A percentile compares a stretch with the other conserved stretches of the same genome.
These are phyloP conservation scores for Alcis repandata DNA, from an alignment of 2,888 invertebrate species.

Conservation along the genomic window DNA sequence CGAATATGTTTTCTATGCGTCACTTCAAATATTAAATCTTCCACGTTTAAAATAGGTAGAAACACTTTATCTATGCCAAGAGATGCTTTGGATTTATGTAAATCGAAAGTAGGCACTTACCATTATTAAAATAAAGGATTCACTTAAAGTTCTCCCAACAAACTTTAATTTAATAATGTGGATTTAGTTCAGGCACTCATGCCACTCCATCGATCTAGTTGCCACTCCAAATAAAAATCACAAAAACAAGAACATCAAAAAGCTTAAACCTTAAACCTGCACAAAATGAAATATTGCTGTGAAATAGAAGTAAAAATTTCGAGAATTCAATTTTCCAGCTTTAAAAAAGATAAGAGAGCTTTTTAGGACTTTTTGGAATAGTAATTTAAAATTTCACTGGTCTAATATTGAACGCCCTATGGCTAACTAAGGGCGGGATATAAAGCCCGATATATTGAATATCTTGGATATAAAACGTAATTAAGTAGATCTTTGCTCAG, in stretches of 20 bases:
- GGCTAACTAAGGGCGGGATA: constrained; percentile 5
- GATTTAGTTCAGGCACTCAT: background rate
- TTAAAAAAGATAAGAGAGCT: background rate
- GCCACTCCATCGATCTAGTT: too few species aligned
- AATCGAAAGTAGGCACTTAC: background rate
- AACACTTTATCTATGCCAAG: too few species aligned
- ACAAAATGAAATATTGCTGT: background rate
- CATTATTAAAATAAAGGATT: background rate
- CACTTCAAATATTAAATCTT: too few species aligned
- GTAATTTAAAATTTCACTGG: too few species aligned
- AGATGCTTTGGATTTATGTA: too few species aligned
- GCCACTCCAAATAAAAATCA: background rate
- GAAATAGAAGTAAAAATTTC: constrained; percentile 1
- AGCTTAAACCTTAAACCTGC: background rate
- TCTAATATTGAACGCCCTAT: background rate
- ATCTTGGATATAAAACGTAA: constrained; percentile 16
- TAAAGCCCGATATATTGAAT: constrained; percentile 15
- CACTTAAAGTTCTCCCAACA: background rate
- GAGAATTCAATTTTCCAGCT: background rate
- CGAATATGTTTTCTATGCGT: too few species aligned
- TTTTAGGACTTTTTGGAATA: too few species aligned
- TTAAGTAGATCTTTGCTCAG: constrained; percentile 18
- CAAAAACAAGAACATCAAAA: background rate
- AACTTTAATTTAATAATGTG: background rate
- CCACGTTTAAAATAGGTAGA: too few species aligned